Evolutionary conservation across 2,888 invertebrate species (phyloP).

Genomic region (Cephus pygmeus): DNA sequence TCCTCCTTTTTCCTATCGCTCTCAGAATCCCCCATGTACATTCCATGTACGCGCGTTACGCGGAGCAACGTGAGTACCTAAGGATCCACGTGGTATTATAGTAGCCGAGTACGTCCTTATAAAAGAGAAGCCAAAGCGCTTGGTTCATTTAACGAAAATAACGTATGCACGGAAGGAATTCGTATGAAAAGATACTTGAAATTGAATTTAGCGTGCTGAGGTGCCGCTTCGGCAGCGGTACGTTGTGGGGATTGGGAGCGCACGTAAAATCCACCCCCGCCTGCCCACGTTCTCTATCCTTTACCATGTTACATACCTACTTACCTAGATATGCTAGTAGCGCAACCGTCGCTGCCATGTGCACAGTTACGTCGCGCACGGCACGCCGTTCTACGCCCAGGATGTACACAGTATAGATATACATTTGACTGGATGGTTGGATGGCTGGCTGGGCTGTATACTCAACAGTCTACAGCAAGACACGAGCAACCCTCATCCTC

Average conservation of each 20-base stretch:
- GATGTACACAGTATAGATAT: background rate
- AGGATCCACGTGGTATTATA: background rate
- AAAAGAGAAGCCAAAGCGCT: background rate
- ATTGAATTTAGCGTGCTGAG: slow-evolving; percentile 42
- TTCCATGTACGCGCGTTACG: background rate
- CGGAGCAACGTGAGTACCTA: background rate
- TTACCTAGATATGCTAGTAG: background rate
- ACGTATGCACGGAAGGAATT: slow-evolving; percentile 42
- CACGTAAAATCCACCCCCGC: background rate
- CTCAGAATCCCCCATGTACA: background rate
- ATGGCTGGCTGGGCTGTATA: background rate
- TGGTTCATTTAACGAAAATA: slow-evolving; percentile 27
- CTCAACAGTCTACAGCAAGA: background rate
- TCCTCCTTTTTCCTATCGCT: background rate
- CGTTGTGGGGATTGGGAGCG: background rate
- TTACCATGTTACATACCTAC: background rate
- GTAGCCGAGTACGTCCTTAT: background rate
- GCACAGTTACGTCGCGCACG: slow-evolving; percentile 1
- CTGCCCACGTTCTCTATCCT: background rate
- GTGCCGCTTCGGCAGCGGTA: slow-evolving; percentile 23
- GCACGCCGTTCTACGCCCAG: background rate
- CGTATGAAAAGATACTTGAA: slow-evolving; percentile 43
- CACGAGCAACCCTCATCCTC: slow-evolving; percentile 4
- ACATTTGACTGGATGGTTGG: background rate
- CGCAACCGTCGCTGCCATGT: background rate